phyloP scores from a whole-genome alignment of 2,113 vertebrate genomes.

The Hydropotes inermis region DNA sequence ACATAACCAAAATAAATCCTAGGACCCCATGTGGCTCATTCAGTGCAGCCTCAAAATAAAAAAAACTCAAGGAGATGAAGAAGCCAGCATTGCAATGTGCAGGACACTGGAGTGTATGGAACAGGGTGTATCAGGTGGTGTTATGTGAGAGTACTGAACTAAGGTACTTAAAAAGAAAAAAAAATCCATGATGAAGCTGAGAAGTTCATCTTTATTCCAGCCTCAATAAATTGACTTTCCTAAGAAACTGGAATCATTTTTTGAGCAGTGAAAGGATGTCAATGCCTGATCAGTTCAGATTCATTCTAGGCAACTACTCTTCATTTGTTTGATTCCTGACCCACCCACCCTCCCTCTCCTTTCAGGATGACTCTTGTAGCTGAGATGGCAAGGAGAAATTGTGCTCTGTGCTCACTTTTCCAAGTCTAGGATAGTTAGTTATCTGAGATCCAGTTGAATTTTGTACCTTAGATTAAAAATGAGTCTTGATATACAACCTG shows the following conservation, averaged over 20 bases:
- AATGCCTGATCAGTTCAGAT: not conserved
- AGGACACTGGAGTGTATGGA: not conserved
- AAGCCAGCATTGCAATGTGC: not conserved
- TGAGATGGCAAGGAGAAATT: not conserved
- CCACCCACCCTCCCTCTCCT: not conserved
- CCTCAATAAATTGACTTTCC: slow-evolving; percentile 31
- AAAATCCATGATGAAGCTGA: not conserved
- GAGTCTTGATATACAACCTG: not conserved
- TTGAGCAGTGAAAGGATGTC: not conserved
- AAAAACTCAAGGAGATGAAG: not conserved
- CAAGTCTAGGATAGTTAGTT: not conserved
- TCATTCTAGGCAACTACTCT: not conserved
- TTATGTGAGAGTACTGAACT: not conserved
- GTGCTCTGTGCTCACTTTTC: not conserved
- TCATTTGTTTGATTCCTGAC: not conserved
- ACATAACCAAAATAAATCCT: not conserved
- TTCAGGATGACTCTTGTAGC: not conserved
- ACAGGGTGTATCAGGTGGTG: not conserved
- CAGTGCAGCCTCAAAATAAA: not conserved
- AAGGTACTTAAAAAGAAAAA: not conserved
- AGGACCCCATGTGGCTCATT: not conserved
- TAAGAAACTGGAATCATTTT: not conserved
- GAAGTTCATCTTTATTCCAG: slow-evolving; percentile 15
- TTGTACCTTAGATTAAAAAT: not conserved
- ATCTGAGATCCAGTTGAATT: not conserved